These are phyloP conservation scores for Melozone crissalis DNA, from an alignment of 2,113 vertebrate species.

Conservation along the genomic window DNA sequence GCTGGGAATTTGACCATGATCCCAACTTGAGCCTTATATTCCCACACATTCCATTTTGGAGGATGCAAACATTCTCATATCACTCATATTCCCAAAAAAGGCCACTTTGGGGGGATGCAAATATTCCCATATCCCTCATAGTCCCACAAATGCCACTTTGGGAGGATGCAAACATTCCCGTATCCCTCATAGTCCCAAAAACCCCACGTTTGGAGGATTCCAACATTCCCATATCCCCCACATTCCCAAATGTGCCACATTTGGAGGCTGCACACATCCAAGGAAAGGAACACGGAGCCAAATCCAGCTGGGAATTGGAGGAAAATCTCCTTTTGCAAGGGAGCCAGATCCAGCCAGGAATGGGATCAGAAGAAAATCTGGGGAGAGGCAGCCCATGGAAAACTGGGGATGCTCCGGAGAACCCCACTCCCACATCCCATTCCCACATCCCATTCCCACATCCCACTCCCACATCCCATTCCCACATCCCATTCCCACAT, in stretches of 20 bases:
- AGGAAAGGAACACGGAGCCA: neutral
- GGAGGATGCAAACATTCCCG: neutral
- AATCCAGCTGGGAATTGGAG: neutral
- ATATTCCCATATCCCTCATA: accelerated
- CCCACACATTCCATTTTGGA: neutral
- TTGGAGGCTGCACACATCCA: neutral
- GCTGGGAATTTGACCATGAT: neutral
- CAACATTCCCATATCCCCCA: neutral
- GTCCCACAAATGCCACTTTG: accelerated
- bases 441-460: too few species aligned
- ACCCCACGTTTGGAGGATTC: accelerated
- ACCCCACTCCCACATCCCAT: neutral
- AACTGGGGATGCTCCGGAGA: accelerated
- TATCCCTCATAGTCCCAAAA: neutral
- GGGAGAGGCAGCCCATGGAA: neutral
- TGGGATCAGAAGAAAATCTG: accelerated
- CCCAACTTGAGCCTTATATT: neutral
- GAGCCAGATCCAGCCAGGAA: neutral
- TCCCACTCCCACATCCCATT: too few species aligned
- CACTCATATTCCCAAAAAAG: neutral
- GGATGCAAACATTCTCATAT: too few species aligned
- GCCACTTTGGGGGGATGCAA: neutral
- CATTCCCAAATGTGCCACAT: accelerated
- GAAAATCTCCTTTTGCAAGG: neutral
- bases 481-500: neutral